A percentile compares a stretch with the other conserved stretches of the same genome.
Conservation (phyloP, 2,888 invertebrate genomes). For the Platycheirus rosarum region DNA sequence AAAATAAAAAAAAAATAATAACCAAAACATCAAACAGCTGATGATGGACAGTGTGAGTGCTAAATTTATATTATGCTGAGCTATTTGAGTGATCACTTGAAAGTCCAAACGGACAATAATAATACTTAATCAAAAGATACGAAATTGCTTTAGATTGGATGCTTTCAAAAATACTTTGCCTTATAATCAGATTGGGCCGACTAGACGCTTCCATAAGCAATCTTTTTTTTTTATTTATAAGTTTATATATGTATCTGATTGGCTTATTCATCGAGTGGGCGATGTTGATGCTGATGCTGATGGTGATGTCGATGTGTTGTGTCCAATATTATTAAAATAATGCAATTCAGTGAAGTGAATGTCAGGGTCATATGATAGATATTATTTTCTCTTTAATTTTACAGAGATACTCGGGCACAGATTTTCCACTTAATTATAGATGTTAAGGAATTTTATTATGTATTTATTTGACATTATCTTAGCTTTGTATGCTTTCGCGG, state of each 20-base stretch:
- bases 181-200: conserved; percentile 43
- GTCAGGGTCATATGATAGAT: conserved; percentile 18
- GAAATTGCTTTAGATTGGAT: conserved; percentile 42
- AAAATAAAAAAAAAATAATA: background rate
- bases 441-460: no score
- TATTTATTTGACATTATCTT: no score
- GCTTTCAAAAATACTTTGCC: conserved; percentile 19
- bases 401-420: background rate
- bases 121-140: conserved; percentile 41
- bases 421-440: conserved; percentile 4
- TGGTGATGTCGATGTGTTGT: background rate
- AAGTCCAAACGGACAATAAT: conserved; percentile 15
- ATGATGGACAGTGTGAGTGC: background rate
- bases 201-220: conserved; percentile 23
- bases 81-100: conserved; percentile 20
- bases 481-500: no score
- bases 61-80: conserved; percentile 5
- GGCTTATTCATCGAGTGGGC: conserved; percentile 52
- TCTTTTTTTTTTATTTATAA: no score
- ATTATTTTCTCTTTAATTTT: background rate
- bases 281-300: background rate
- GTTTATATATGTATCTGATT: conserved; percentile 30
- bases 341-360: conserved; percentile 10
- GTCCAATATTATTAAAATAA: conserved; percentile 15
- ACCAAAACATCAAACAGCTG: background rate